Percentiles rank a stretch among this genome's conserved stretches.
Conservation (phyloP, 2,113 vertebrate species). For the Dromaius novaehollandiae region DNA sequence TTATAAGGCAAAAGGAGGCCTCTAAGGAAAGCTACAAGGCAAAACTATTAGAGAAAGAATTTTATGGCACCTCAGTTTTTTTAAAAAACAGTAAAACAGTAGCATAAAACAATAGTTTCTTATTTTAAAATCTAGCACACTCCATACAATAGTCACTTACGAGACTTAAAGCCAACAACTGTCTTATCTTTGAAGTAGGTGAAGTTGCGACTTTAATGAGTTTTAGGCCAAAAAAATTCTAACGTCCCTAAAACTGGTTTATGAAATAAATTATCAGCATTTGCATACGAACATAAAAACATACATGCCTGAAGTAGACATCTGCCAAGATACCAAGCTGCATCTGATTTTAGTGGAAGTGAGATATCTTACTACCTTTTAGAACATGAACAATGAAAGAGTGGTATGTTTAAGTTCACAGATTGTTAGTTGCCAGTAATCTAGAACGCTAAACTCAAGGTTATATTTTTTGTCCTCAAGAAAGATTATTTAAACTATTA, state of each 20-base stretch:
- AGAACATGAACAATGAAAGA: not conserved
- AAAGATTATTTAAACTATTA: not conserved
- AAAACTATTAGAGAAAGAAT: not conserved
- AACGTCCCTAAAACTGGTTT: not conserved
- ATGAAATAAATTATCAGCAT: not conserved
- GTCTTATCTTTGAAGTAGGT: not conserved
- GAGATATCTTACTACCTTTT: accelerated
- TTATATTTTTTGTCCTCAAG: not conserved
- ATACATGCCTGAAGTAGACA: not conserved
- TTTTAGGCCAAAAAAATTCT: not conserved
- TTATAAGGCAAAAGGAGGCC: not conserved
- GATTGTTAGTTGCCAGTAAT: not conserved
- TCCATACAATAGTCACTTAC: not conserved
- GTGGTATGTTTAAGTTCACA: not conserved
- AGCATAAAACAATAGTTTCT: not conserved
- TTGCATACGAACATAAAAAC: not conserved
- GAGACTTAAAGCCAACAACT: not conserved
- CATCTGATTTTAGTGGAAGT: not conserved
- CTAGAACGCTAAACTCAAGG: not conserved
- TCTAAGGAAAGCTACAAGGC: not conserved
- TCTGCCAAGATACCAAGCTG: not conserved
- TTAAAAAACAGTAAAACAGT: not conserved
- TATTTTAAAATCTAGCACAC: not conserved
- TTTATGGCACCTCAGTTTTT: not conserved
- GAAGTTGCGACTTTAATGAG: not conserved